These are phyloP conservation scores for Drosophila nr. medialis DNA, from an alignment of 2,888 invertebrate species.

Conservation along the genomic window DNA sequence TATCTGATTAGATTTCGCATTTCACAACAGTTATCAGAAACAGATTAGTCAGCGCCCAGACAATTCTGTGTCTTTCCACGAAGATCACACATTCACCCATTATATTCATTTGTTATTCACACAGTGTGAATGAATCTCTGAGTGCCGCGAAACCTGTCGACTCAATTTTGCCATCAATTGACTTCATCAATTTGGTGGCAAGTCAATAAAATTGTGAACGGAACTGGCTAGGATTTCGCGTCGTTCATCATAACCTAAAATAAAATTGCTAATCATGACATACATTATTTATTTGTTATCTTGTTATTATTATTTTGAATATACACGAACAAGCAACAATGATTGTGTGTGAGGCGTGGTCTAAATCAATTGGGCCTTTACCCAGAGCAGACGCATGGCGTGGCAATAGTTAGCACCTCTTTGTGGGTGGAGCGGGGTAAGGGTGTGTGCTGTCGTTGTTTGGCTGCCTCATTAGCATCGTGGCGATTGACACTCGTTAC, in stretches of 20 bases:
- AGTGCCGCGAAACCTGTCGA: constrained; percentile 2
- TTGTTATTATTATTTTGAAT: constrained; percentile 7
- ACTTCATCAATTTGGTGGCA: constrained; percentile 6
- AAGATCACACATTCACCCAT: neutral
- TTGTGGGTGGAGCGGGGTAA: neutral
- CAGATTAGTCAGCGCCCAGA: constrained; percentile 21
- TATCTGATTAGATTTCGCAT: constrained; percentile 40
- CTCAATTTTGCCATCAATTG: no score
- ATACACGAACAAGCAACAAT: no score
- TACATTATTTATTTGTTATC: neutral
- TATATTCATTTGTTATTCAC: constrained; percentile 20
- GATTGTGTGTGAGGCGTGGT: constrained; percentile 20
- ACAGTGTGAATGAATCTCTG: constrained; percentile 30
- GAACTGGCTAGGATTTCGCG: neutral
- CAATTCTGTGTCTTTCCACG: constrained; percentile 10
- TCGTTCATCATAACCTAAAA: neutral
- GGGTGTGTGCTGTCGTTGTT: constrained; percentile 8
- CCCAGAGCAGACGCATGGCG: constrained; percentile 13
- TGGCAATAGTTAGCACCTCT: constrained; percentile 14
- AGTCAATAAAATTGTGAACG: neutral
- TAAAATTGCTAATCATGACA: constrained; percentile 17
- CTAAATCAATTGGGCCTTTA: constrained; percentile 25
- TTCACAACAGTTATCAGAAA: constrained; percentile 34
- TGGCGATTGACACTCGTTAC: constrained; percentile 42
- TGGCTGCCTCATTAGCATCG: constrained; percentile 47